Evolutionary conservation across 2,113 vertebrate species (phyloP).

Genomic region (Bungarus multicinctus): DNA sequence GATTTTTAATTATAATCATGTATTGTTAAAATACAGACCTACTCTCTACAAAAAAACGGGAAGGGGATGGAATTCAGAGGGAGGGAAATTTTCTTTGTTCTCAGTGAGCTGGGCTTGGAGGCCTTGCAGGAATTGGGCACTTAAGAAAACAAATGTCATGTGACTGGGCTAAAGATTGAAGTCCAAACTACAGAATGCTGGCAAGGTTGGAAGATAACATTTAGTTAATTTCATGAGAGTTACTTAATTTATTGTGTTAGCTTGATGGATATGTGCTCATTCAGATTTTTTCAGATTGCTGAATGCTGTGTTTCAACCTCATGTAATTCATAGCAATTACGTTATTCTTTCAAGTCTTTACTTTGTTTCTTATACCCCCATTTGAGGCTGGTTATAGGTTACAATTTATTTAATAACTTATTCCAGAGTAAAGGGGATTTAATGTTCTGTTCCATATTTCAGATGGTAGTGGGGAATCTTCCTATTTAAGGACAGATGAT

Average conservation of each 20-base stretch:
- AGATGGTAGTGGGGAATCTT: neutral
- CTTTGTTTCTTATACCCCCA: neutral
- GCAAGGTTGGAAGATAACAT: neutral
- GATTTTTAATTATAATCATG: neutral
- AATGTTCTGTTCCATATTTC: neutral
- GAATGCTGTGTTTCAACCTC: neutral
- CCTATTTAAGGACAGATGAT: neutral
- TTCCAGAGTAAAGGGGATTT: neutral
- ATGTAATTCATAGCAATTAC: neutral
- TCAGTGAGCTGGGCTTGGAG: neutral
- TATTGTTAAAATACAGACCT: neutral
- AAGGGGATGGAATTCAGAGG: neutral
- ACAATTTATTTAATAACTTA: neutral
- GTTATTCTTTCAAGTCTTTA: neutral
- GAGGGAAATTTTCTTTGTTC: neutral
- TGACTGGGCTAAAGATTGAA: neutral
- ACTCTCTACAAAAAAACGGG: neutral
- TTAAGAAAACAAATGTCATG: neutral
- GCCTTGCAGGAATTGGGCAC: neutral
- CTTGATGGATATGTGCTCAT: neutral
- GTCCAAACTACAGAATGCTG: neutral
- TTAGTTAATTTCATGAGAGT: neutral
- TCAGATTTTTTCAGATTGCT: neutral
- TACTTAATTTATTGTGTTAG: neutral
- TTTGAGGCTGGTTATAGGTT: neutral